Conservation (phyloP, 2,888 invertebrate genomes). For the Tryphoninae sp. region DNA sequence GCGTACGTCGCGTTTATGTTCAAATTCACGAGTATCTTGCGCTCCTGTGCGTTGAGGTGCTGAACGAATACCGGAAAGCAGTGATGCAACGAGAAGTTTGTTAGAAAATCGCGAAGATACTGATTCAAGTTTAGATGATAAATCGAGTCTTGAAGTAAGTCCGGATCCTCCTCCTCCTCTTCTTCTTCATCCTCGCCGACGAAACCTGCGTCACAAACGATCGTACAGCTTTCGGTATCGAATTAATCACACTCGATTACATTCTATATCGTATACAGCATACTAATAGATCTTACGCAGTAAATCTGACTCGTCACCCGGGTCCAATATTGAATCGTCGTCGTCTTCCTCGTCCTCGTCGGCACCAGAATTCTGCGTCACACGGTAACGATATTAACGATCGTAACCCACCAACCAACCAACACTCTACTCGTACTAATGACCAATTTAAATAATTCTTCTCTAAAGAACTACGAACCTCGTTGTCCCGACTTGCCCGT, state of each 20-base stretch:
- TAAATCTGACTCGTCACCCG: constrained; percentile 72
- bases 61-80: constrained; percentile 84
- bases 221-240: not conserved
- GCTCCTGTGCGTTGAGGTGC: constrained; percentile 84
- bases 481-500: constrained; percentile 77
- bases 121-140: constrained; percentile 85
- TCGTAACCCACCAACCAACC: too few species aligned
- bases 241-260: constrained; percentile 13
- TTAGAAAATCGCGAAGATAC: constrained; percentile 85
- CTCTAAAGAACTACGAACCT: constrained; percentile 59
- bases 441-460: too few species aligned
- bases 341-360: constrained; percentile 78
- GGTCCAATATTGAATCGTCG: constrained; percentile 73
- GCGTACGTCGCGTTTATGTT: constrained; percentile 72
- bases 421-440: too few species aligned
- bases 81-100: constrained; percentile 85
- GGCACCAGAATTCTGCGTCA: constrained; percentile 72
- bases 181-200: constrained; percentile 74
- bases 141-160: constrained; percentile 85
- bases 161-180: constrained; percentile 83
- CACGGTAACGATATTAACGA: too few species aligned
- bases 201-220: constrained; percentile 51
- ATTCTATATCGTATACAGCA: not conserved
- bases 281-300: constrained; percentile 68
- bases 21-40: constrained; percentile 81